Evolutionary conservation across 1,140 invertebrate species (phyloP), one percentile per base, ranked within the genome.

Genomic region (Drosophila persimilis): DNA sequence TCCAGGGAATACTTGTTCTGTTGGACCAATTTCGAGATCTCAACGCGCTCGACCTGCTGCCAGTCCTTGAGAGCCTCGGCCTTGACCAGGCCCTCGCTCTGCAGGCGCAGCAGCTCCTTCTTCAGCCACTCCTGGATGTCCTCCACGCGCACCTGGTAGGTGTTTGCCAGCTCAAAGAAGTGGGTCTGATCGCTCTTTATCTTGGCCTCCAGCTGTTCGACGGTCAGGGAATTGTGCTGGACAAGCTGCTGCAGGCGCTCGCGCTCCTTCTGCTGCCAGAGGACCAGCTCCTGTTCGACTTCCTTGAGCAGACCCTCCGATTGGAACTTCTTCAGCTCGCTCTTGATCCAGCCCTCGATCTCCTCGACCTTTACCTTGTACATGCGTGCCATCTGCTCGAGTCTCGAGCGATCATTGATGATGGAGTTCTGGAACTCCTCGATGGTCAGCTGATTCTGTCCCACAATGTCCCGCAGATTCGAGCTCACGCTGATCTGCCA

Each of bases 101-200:
- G 84, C 8, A 91, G 52, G 3, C 90, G 84, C 46, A 78, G 6
- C 22, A 91, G 50, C 45, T 91, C 90, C 55, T 91, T 79, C 47
- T 91, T 89, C 1, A 91, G 45, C 90, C 90, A 91, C 0, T 91
- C 88, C 50, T 91, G 80, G 1, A 91, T 84, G 50, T 91, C 90
- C 6, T 89, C 85, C 1, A 91, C 84, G 6, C 58, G 65, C 2
- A 91, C 50, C 24, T 91, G 89, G 24, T 91, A 91, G n/a, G 69
- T 86, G 17, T 86, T 85, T 17, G 90, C 90, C 65, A 91, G 48
- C 17, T 80, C 63, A 11, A 80, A 76, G 50, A 91, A 86, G 55
- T 90, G 84, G 3, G 74, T 46, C 9, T 91, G 90, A 56, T 91
- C 90, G n/a, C 57, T 72, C 50, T 90, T 91, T n/a, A 91, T 89